A percentile compares a stretch with the other conserved stretches of the same genome.
Conservation (phyloP, 2,113 vertebrate genomes). For the Petrocephalus zakoni region DNA sequence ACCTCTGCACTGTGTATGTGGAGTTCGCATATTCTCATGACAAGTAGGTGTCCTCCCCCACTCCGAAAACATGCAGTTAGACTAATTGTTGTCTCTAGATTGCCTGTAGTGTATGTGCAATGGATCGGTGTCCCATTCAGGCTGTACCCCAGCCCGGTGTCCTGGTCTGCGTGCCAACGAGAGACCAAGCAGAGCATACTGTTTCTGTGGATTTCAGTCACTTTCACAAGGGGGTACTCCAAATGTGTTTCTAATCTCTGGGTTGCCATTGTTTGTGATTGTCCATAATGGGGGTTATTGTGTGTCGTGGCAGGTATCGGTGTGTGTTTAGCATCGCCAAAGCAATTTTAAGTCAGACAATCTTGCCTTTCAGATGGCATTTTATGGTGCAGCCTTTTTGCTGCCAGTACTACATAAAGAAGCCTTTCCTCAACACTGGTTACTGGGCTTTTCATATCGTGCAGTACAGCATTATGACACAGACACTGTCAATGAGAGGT, state of each 20-base stretch:
- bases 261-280: background rate
- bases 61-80: background rate
- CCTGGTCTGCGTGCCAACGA: background rate
- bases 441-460: background rate
- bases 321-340: background rate
- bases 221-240: background rate
- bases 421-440: background rate
- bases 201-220: background rate
- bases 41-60: background rate
- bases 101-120: background rate
- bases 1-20: background rate
- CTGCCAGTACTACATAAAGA: background rate
- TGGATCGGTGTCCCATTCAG: background rate
- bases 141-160: background rate
- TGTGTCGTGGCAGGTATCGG: background rate
- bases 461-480: background rate
- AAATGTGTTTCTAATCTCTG: background rate
- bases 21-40: background rate
- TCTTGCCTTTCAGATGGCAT: background rate
- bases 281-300: background rate
- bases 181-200: background rate
- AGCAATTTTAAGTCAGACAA: background rate
- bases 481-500: background rate
- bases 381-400: background rate
- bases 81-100: background rate